Evolutionary conservation across 2,113 vertebrate species (phyloP), one percentile per base, ranked within the genome.

Genomic region (Xiphias gladius): DNA sequence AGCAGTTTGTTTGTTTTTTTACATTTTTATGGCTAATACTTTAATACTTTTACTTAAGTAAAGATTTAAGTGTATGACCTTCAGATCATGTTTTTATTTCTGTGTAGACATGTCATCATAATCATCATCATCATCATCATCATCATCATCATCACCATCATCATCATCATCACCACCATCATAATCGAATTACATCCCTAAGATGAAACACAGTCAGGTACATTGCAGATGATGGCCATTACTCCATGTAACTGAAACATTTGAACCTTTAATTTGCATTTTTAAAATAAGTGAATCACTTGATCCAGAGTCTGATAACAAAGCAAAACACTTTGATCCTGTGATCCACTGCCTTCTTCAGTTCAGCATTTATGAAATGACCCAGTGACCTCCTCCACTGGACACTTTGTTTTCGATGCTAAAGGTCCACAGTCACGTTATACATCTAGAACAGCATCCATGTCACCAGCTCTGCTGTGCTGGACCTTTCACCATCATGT

Each of bases 401-500:
- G 43, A 5, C 6, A 52, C n/a, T 19, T 12, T 24, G 7, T 55
- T 63, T 69, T 35, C 4, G 16, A 2, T 32, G 37, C 20, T n/a
- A 4, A 66, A 52, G 52, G 20, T 35, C n/a, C 39, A 28, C 32
- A n/a, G 17, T 54, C 17, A 13, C n/a, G 58, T 43, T 22, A 10
- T 43, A 19, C 71, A 63, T 77, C 48, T n/a, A 30, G n/a, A 16
- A 11, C 62, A 54, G 6, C 7, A 12, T 55, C 6, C 52, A 24
- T 80, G 30, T 77, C 4, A 55, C 37, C 48, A 68, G n/a, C 73
- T 71, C 55, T 46, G 16, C 73, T 41, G 22, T 73, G 48, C 66
- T 83, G 70, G 22, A 59, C 10, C 13, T 80, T 79, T 62, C 28
- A 68, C 83, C 63, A 79, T 52, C 54, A 41, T 54, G 46, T 46